These are phyloP conservation scores for Pegea sp. DNA, from an alignment of 23 tunicate species.

Conservation along the genomic window DNA sequence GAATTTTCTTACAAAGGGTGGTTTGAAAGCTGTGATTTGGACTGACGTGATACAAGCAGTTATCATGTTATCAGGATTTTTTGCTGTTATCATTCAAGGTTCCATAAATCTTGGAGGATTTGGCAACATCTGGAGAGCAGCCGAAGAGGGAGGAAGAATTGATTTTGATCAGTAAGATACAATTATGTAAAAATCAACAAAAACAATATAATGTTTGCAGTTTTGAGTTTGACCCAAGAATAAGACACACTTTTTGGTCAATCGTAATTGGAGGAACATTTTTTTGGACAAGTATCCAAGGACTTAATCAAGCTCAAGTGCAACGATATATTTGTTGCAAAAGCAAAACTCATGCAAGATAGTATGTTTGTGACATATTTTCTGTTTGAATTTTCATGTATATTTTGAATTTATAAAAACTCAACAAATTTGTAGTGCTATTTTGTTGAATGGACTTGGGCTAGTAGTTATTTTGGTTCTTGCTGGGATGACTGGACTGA, in stretches of 20 bases:
- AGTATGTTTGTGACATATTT: slow-evolving; percentile 18
- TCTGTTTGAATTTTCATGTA: background rate
- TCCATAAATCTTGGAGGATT: slow-evolving; percentile 74
- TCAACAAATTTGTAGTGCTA: slow-evolving; percentile 16
- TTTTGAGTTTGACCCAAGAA: slow-evolving; percentile 75
- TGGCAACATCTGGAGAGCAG: slow-evolving; percentile 37
- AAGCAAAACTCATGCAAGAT: slow-evolving; percentile 43
- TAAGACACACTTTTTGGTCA: slow-evolving; percentile 68
- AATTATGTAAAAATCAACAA: background rate
- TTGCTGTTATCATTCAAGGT: slow-evolving; percentile 80
- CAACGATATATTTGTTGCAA: slow-evolving; percentile 59
- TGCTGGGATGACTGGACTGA: slow-evolving; percentile 89
- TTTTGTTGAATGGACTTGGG: slow-evolving; percentile 37
- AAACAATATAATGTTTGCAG: slow-evolving; percentile 5
- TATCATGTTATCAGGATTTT: slow-evolving; percentile 60
- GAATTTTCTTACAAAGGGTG: slow-evolving; percentile 28
- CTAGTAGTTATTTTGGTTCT: slow-evolving; percentile 46
- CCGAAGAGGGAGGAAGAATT: slow-evolving; percentile 45
- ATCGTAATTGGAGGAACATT: slow-evolving; percentile 56
- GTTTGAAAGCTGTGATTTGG: slow-evolving; percentile 88
- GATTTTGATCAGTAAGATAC: slow-evolving; percentile 58
- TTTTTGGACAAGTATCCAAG: slow-evolving; percentile 38
- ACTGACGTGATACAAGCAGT: slow-evolving; percentile 76
- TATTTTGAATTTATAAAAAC: background rate
- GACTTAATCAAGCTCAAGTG: slow-evolving; percentile 77